These are phyloP conservation scores for Caenorhabditis zanzibari DNA, from an alignment of 2,888 invertebrate genomes.

Conservation along the genomic window DNA sequence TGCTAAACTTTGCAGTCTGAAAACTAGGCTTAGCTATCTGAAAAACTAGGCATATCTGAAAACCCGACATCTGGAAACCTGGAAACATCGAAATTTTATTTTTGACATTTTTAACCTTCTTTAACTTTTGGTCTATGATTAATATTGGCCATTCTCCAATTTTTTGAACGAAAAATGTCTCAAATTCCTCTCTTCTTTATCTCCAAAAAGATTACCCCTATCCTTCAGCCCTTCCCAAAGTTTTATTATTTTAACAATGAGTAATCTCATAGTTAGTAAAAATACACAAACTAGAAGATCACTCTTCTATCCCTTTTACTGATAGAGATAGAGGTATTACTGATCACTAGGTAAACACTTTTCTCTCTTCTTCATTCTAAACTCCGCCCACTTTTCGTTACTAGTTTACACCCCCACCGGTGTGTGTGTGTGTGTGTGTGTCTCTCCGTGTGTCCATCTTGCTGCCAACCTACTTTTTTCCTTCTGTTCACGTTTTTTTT, in stretches of 20 bases:
- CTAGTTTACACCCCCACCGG: slow-evolving; percentile 53
- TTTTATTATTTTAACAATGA: not conserved
- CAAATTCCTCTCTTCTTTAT: too few relatives aligned
- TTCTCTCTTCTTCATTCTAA: slow-evolving; percentile 11
- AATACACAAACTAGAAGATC: not conserved
- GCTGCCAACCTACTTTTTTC: not conserved
- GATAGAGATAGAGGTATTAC: slow-evolving; percentile 9
- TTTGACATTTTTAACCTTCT: too few relatives aligned
- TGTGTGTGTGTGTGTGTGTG: too few relatives aligned
- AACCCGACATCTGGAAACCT: not conserved
- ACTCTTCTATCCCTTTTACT: not conserved
- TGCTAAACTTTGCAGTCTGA: too few relatives aligned
- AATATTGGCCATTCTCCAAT: too few relatives aligned
- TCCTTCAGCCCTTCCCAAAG: slow-evolving; percentile 9
- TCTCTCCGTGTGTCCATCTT: slow-evolving; percentile 10
- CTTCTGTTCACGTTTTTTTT: not conserved
- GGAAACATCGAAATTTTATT: not conserved
- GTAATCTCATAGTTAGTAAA: not conserved
- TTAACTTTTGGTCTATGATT: too few relatives aligned
- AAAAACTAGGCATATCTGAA: too few relatives aligned
- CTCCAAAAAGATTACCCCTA: too few relatives aligned
- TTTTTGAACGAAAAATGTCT: too few relatives aligned
- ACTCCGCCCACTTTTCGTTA: slow-evolving; percentile 42
- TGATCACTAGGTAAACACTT: slow-evolving; percentile 40
- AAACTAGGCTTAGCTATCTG: too few relatives aligned